Evolutionary conservation across 2,113 vertebrate species (phyloP).

Genomic region (Strix aluco): DNA sequence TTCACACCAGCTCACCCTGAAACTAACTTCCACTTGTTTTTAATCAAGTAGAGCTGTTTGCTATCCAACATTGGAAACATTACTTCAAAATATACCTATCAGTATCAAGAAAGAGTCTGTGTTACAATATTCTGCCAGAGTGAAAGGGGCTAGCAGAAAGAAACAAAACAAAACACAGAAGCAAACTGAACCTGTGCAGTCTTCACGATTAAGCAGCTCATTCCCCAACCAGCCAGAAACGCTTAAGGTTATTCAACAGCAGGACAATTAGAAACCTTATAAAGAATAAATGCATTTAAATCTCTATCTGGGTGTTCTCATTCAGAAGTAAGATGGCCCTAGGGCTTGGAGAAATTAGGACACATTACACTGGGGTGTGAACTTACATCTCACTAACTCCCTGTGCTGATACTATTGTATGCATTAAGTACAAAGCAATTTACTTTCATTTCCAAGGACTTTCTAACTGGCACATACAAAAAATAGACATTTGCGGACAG

Average conservation of each 20-base stretch:
- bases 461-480: background rate
- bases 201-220: background rate
- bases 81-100: background rate
- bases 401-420: background rate
- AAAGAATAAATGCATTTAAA: background rate
- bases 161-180: background rate
- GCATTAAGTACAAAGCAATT: background rate
- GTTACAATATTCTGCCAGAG: background rate
- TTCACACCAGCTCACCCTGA: background rate
- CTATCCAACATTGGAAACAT: background rate
- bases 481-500: background rate
- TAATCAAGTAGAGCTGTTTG: background rate
- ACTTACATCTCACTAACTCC: background rate
- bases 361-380: background rate
- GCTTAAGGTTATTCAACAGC: background rate
- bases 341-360: conserved; percentile 10
- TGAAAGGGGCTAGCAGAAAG: background rate
- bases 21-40: background rate
- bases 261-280: background rate
- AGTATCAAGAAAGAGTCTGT: background rate
- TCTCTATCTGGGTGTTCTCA: background rate
- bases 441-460: background rate
- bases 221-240: background rate
- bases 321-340: background rate
- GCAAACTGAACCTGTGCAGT: background rate